Conservation (phyloP, 2,888 invertebrate species). For the Drosophila borborema region DNA sequence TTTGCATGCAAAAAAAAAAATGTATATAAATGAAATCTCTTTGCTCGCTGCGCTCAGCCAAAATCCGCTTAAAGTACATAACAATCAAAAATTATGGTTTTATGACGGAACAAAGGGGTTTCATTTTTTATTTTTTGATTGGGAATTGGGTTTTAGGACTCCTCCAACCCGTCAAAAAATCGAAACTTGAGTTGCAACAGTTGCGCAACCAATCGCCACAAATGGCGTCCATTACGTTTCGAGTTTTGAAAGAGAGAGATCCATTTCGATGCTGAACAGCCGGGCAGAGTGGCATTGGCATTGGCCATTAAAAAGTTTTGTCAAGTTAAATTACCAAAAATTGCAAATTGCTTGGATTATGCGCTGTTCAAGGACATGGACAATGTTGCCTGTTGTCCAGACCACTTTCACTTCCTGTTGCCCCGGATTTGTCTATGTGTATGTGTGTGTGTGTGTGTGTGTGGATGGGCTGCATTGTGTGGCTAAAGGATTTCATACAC, state of each 20-base stretch:
- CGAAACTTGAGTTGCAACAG: constrained; percentile 65
- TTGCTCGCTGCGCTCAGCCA: not conserved
- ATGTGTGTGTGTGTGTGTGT: constrained; percentile 21
- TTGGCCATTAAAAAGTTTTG: constrained; percentile 78
- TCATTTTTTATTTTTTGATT: constrained; percentile 24
- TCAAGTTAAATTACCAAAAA: constrained; percentile 84
- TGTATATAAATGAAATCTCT: constrained; percentile 1
- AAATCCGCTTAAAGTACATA: constrained; percentile 70
- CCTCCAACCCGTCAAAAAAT: constrained; percentile 9
- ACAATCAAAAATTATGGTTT: constrained; percentile 76
- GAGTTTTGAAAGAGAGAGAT: not conserved
- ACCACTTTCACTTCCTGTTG: constrained; percentile 75
- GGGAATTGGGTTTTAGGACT: constrained; percentile 11
- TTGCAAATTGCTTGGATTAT: constrained; percentile 83
- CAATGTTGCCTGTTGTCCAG: constrained; percentile 39
- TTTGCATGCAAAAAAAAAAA: constrained; percentile 37
- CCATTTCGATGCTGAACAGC: constrained; percentile 26
- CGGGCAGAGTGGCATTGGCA: constrained; percentile 51
- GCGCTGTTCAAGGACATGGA: constrained; percentile 66
- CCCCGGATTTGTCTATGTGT: constrained; percentile 26
- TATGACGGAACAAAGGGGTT: constrained; percentile 44
- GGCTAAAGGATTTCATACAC: constrained; percentile 83
- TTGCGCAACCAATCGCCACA: constrained; percentile 71
- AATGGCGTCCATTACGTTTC: constrained; percentile 48
- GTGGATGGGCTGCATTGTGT: constrained; percentile 60